phyloP scores from a whole-genome alignment of 1,140 invertebrate genomes.

The Zaprionus taronus region DNA sequence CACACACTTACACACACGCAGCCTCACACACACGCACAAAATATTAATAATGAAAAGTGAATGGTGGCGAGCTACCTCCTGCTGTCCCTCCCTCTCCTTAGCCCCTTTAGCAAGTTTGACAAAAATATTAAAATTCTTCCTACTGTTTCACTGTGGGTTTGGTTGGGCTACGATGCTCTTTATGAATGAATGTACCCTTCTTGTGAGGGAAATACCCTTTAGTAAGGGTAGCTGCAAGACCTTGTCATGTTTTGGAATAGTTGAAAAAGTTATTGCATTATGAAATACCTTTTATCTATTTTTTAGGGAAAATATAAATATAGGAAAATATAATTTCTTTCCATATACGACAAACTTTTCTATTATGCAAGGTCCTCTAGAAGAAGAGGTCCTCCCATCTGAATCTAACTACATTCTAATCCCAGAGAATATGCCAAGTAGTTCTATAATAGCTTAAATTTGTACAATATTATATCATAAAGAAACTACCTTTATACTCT shows the following conservation, averaged over 20 bases:
- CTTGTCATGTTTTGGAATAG: background rate
- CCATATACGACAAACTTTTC: too few relatives aligned
- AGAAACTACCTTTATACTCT: too few relatives aligned
- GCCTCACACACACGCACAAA: constrained; percentile 39
- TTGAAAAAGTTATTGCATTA: background rate
- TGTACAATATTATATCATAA: too few relatives aligned
- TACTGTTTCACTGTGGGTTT: constrained; percentile 49
- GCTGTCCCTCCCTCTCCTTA: constrained; percentile 1
- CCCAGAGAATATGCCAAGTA: too few relatives aligned
- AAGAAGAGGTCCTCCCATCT: too few relatives aligned
- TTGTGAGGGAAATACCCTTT: background rate
- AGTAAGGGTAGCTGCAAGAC: background rate
- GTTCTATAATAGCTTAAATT: too few relatives aligned
- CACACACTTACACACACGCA: constrained; percentile 42
- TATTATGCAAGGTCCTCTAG: too few relatives aligned
- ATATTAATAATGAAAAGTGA: constrained; percentile 83
- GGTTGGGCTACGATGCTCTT: background rate
- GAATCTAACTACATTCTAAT: too few relatives aligned
- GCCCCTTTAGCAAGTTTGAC: constrained; percentile 22
- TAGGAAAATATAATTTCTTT: too few relatives aligned
- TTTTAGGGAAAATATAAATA: too few relatives aligned
- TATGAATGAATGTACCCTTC: background rate
- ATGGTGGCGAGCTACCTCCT: constrained; percentile 56
- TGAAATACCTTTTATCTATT: too few relatives aligned
- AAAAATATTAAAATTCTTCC: constrained; percentile 72